These are phyloP conservation scores for Aspidiotus destructor DNA, from an alignment of 2,888 invertebrate genomes.

Conservation along the genomic window DNA sequence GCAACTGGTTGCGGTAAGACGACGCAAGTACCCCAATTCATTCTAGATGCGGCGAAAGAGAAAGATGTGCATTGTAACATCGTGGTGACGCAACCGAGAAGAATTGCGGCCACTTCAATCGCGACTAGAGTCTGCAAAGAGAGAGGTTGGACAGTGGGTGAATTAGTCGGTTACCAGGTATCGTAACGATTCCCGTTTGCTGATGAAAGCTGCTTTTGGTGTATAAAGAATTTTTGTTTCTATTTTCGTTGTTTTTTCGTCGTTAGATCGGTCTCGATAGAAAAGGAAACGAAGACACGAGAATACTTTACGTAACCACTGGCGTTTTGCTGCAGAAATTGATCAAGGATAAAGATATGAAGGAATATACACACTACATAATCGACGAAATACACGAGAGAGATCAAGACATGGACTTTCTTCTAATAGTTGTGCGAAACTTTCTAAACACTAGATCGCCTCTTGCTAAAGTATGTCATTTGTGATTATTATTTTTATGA, in stretches of 20 bases:
- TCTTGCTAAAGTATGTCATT: slow-evolving; percentile 49
- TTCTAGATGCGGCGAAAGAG: slow-evolving; percentile 65
- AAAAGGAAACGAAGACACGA: slow-evolving; percentile 54
- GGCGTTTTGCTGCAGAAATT: slow-evolving; percentile 76
- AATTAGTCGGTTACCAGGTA: slow-evolving; percentile 82
- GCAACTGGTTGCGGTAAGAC: slow-evolving; percentile 94
- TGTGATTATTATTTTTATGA: background rate
- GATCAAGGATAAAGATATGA: slow-evolving; percentile 57
- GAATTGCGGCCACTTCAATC: slow-evolving; percentile 86
- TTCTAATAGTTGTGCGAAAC: slow-evolving; percentile 70
- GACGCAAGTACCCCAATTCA: slow-evolving; percentile 84
- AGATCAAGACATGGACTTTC: slow-evolving; percentile 83
- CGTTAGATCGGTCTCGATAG: slow-evolving; percentile 43
- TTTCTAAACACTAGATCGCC: slow-evolving; percentile 58
- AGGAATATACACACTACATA: slow-evolving; percentile 76
- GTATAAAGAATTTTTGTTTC: background rate
- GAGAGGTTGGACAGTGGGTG: slow-evolving; percentile 69
- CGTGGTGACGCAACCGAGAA: slow-evolving; percentile 83
- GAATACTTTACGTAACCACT: slow-evolving; percentile 78
- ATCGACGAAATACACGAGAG: slow-evolving; percentile 92
- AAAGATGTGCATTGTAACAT: slow-evolving; percentile 66
- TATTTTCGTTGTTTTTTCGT: background rate
- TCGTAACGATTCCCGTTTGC: background rate
- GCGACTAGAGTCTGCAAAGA: slow-evolving; percentile 75
- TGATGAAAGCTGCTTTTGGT: background rate